Evolutionary conservation across 2,113 vertebrate species (phyloP).

Genomic region (Miniopterus natalensis): DNA sequence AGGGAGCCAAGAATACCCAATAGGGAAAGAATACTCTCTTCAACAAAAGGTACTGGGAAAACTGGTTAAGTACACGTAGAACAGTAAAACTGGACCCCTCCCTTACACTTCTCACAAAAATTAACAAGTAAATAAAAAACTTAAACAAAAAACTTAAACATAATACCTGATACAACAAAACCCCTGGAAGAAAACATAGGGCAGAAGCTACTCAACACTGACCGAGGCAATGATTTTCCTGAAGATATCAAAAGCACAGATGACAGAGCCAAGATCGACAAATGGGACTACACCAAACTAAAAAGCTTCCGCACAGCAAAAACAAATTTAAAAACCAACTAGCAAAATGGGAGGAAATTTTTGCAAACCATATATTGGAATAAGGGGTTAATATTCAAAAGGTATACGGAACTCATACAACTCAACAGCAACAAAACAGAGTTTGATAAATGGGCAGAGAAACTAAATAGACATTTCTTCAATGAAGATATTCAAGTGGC

Average conservation of each 20-base stretch:
- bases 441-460: not conserved
- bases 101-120: not conserved
- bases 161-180: not conserved
- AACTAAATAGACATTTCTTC: not conserved
- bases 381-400: not conserved
- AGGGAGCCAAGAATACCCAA: not conserved
- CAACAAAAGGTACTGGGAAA: not conserved
- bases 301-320: not conserved
- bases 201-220: not conserved
- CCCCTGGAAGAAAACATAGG: not conserved
- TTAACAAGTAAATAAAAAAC: not conserved
- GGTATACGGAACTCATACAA: not conserved
- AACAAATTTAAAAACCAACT: not conserved
- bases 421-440: not conserved
- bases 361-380: not conserved
- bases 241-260: not conserved
- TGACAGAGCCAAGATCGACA: not conserved
- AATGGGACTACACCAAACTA: not conserved
- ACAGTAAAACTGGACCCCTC: not conserved
- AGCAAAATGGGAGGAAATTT: not conserved
- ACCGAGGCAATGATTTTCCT: not conserved
- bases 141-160: not conserved
- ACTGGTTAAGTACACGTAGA: not conserved
- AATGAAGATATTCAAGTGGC: not conserved
- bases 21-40: not conserved